A percentile compares a stretch with the other conserved stretches of the same genome.
Evolutionary conservation across 2,797 vertebrate species (phyloP).

Genomic region (Falco biarmicus): DNA sequence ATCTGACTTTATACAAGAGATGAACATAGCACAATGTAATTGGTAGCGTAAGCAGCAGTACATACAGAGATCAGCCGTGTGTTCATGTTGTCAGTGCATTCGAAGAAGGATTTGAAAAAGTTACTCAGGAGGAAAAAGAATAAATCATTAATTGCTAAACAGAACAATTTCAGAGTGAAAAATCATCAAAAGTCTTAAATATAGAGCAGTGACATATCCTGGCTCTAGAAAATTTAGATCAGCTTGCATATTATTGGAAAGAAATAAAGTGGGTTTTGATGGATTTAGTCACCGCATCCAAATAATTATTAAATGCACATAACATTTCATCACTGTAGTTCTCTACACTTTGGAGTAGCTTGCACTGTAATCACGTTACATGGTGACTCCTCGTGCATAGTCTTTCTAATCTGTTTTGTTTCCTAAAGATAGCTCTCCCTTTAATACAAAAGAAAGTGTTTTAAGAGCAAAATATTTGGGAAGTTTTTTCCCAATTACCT

Average conservation of each 20-base stretch:
- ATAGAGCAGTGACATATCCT: not conserved
- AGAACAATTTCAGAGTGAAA: not conserved
- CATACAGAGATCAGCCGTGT: not conserved
- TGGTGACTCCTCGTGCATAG: not conserved
- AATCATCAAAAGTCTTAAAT: not conserved
- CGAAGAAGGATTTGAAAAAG: not conserved
- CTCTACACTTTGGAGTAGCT: not conserved
- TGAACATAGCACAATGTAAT: not conserved
- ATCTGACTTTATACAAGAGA: not conserved
- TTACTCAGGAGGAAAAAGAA: not conserved
- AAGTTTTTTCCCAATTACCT: not conserved
- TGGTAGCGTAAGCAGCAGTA: not conserved
- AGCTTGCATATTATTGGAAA: not conserved
- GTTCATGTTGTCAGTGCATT: not conserved
- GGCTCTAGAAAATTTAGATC: not conserved
- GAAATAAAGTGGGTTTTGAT: conserved; percentile 19
- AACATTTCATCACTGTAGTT: not conserved
- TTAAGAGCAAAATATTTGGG: not conserved
- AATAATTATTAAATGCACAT: not conserved
- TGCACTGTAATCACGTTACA: not conserved
- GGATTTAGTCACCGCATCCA: not conserved
- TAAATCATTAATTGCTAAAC: not conserved
- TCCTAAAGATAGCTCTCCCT: not conserved
- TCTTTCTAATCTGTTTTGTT: not conserved
- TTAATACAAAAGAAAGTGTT: not conserved